These are phyloP conservation scores for Catagonus wagneri DNA, from an alignment of 2,113 vertebrate species.

Conservation along the genomic window DNA sequence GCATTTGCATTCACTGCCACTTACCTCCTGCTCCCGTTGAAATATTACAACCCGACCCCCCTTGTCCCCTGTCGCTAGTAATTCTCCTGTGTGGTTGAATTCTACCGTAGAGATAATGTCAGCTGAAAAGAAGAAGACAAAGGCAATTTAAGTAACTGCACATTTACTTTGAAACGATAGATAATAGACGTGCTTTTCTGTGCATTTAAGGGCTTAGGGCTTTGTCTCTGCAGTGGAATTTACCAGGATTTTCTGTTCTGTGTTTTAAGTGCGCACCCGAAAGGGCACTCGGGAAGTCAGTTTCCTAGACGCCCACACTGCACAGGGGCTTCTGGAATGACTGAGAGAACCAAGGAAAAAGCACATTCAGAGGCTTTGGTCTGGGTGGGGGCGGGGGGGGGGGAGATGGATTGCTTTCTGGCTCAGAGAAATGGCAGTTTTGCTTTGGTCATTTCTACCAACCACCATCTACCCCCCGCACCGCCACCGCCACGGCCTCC, in stretches of 20 bases:
- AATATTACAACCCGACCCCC: constrained; percentile 99
- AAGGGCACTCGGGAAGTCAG: not conserved
- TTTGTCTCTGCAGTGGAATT: constrained; percentile 68
- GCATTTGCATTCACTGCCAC: constrained; percentile 84
- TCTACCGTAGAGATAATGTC: constrained; percentile 99
- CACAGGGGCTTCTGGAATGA: not conserved
- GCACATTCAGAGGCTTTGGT: not conserved
- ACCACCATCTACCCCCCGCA: too few species aligned
- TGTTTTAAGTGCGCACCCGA: not conserved
- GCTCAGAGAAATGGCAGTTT: not conserved
- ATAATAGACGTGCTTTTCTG: constrained; percentile 73
- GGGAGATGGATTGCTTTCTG: too few species aligned
- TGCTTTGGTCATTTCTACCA: constrained; percentile 8
- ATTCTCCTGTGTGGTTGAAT: constrained; percentile 99
- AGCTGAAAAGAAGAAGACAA: constrained; percentile 93
- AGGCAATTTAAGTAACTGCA: constrained; percentile 86
- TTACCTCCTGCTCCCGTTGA: constrained; percentile 99
- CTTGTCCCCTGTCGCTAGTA: constrained; percentile 99
- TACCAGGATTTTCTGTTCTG: constrained; percentile 56
- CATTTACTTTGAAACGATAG: constrained; percentile 72
- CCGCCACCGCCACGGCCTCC: accelerated
- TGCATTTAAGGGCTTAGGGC: constrained; percentile 69
- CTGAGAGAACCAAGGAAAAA: constrained; percentile 41
- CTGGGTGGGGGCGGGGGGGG: too few species aligned
- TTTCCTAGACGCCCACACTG: constrained; percentile 49